phyloP scores from a whole-genome alignment of 2,797 vertebrate species.

The Sebastes steindachneri region DNA sequence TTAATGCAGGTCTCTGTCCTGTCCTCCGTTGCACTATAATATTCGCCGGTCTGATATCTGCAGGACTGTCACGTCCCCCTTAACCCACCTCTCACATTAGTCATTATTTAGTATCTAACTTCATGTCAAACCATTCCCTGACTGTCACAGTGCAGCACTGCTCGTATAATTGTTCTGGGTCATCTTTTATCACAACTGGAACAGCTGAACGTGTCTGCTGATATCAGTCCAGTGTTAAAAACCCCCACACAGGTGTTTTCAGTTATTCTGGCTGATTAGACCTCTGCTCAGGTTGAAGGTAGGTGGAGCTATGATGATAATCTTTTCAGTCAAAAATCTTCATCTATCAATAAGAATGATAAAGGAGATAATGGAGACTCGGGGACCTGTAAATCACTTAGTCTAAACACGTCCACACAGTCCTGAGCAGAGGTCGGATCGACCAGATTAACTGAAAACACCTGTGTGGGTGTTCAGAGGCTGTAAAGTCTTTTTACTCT shows the following conservation, averaged over 20 bases:
- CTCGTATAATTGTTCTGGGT: neutral
- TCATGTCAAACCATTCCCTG: neutral
- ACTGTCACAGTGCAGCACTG: neutral
- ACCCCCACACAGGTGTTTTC: neutral
- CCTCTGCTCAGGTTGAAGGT: neutral
- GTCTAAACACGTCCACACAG: neutral
- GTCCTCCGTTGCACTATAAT: neutral
- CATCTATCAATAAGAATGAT: neutral
- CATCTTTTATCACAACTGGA: neutral
- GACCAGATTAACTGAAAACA: neutral
- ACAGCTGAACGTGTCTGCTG: neutral
- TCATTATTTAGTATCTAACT: neutral
- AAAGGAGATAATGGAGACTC: neutral
- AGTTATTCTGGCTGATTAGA: neutral
- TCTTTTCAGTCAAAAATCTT: neutral
- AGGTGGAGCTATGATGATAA: neutral
- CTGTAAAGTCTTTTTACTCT: neutral
- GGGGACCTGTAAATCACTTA: neutral
- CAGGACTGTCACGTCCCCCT: neutral
- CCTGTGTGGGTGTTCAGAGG: neutral
- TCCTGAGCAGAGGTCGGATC: neutral
- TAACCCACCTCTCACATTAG: neutral
- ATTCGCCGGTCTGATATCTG: neutral
- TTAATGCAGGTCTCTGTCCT: neutral
- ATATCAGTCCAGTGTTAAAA: neutral